These are phyloP conservation scores for Nannoperca australis DNA, from an alignment of 2,797 vertebrate species.

Conservation along the genomic window DNA sequence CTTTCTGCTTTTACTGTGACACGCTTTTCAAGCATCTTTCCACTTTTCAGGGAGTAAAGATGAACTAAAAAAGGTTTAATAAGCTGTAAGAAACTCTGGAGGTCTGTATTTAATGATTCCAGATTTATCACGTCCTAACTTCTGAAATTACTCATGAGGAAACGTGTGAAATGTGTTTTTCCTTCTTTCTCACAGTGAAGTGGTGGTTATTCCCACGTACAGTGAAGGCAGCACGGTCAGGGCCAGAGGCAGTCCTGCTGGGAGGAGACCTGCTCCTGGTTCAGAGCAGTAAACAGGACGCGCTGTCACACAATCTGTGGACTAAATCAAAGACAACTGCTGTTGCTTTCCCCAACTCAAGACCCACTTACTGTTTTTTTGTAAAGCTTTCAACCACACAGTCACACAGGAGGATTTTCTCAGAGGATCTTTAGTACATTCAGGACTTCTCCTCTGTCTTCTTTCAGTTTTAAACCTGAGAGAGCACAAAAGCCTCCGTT, in stretches of 20 bases:
- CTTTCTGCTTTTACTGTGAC: not conserved
- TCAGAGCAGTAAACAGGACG: slow-evolving; percentile 33
- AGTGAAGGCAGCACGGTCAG: slow-evolving; percentile 49
- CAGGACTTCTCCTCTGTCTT: not conserved
- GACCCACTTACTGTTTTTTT: not conserved
- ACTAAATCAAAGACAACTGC: fast-evolving
- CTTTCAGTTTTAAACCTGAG: no score
- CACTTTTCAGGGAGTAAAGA: not conserved
- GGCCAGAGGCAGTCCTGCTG: slow-evolving; percentile 1
- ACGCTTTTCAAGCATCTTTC: not conserved
- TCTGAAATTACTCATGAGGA: not conserved
- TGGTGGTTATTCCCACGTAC: not conserved
- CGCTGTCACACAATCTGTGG: not conserved
- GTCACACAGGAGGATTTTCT: not conserved
- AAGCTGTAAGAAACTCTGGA: not conserved
- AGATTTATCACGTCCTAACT: no score
- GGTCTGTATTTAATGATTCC: not conserved
- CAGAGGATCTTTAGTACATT: not conserved
- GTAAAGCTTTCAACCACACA: no score
- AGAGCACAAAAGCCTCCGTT: no score
- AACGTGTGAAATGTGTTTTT: not conserved
- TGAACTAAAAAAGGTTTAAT: not conserved
- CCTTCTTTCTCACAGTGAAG: not conserved
- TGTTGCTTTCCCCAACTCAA: not conserved
- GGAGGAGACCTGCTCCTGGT: slow-evolving; percentile 33